Evolutionary conservation across 2,113 vertebrate species (phyloP).

Genomic region (Uropsilus gracilis): DNA sequence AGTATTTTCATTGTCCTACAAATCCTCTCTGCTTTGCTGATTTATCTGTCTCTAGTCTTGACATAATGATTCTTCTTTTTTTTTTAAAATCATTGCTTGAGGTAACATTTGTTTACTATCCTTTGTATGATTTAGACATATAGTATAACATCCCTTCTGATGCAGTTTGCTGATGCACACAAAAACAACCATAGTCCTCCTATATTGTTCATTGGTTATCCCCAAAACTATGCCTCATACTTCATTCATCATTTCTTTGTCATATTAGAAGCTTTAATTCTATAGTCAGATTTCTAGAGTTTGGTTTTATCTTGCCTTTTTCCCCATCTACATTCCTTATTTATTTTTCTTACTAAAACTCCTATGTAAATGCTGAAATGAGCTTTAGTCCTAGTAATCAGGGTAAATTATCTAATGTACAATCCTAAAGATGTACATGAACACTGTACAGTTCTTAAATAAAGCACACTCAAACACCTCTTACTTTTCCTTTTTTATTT

Average conservation of each 20-base stretch:
- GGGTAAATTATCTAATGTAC: neutral
- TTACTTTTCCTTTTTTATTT: neutral
- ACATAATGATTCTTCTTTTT: neutral
- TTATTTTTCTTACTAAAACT: neutral
- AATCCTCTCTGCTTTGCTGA: neutral
- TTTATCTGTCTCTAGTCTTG: neutral
- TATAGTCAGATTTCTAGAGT: too few relatives aligned
- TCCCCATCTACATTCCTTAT: too few relatives aligned
- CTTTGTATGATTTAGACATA: too few relatives aligned
- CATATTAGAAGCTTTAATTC: too few relatives aligned
- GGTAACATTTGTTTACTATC: neutral
- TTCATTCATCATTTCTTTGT: too few relatives aligned
- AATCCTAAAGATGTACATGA: neutral
- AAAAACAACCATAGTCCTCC: neutral
- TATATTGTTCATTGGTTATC: too few relatives aligned
- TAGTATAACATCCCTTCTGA: too few relatives aligned
- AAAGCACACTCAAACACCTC: neutral
- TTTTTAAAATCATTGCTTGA: neutral
- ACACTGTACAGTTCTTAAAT: neutral
- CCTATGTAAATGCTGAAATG: neutral
- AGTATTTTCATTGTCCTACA: neutral
- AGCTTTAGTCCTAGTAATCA: neutral
- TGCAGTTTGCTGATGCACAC: too few relatives aligned
- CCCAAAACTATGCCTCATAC: too few relatives aligned
- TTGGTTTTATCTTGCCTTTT: too few relatives aligned